phyloP scores from a whole-genome alignment of 2,888 invertebrate species.

The Meiosimyza decipiens region DNA sequence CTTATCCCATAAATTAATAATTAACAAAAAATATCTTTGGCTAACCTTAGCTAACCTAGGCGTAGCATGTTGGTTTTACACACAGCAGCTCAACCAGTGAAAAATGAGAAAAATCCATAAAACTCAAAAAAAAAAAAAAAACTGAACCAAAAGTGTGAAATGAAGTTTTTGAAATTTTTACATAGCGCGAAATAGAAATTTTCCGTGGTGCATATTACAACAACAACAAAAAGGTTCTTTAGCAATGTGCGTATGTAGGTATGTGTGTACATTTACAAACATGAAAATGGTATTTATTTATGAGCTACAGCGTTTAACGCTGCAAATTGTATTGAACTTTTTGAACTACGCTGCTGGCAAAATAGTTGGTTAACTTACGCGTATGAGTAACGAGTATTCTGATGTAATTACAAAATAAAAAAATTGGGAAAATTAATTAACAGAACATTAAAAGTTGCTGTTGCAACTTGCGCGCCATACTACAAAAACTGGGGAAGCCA shows the following conservation, averaged over 20 bases:
- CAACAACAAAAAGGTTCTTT: too few relatives aligned
- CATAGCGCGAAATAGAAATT: slow-evolving; percentile 35
- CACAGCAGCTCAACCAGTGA: not conserved
- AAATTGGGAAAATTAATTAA: slow-evolving; percentile 27
- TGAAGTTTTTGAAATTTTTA: slow-evolving; percentile 31
- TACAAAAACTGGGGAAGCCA: slow-evolving; percentile 21
- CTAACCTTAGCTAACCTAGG: slow-evolving; percentile 17
- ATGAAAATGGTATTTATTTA: too few relatives aligned
- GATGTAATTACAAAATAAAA: not conserved
- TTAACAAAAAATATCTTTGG: slow-evolving; percentile 17
- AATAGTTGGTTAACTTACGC: slow-evolving; percentile 14
- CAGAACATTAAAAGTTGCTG: slow-evolving; percentile 9
- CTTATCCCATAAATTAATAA: slow-evolving; percentile 17
- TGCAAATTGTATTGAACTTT: slow-evolving; percentile 14
- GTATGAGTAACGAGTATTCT: not conserved
- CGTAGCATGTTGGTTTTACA: slow-evolving; percentile 10
- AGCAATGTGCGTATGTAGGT: too few relatives aligned
- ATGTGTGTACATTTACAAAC: too few relatives aligned
- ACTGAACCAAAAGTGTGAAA: slow-evolving; percentile 28
- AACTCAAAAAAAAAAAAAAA: slow-evolving; percentile 6
- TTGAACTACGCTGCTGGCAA: slow-evolving; percentile 22
- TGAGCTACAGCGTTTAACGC: too few relatives aligned
- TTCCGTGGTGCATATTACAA: slow-evolving; percentile 15
- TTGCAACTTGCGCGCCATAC: not conserved
- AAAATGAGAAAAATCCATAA: not conserved